Base-by-base conservation (phyloP, 2,888 invertebrate species). In the Trachelus stipa region DNA sequence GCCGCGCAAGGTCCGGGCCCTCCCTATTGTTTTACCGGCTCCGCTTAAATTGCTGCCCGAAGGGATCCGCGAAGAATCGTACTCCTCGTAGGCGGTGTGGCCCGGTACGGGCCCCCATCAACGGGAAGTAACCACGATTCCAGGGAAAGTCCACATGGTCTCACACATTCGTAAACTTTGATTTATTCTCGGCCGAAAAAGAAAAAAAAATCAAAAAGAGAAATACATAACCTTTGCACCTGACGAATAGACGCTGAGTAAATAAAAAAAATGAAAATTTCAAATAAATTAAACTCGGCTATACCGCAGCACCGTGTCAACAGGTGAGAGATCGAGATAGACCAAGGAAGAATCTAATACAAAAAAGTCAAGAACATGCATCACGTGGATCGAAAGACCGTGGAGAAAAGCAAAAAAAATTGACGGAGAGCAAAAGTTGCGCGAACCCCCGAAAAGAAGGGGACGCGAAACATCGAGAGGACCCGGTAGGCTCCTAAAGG, bases 21-120 rank as follows among this genome's bases (percentile, higher is more conserved):
- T 80, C 73, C 87, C 87, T 87, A 87, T 87, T 87, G 87, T 87
- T 87, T 87, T 87, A 87, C 83, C 82, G 80, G 87, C 82, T 83
- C 86, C 82, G 84, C 79, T 86, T 86, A 86, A 86, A 86, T 84
- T 84, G 86, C 86, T 84, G 86, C 87, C 86, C 80, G 83, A 73
- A 84, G 87, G 84, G 80, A 83, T 80, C 73, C 76, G 76, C 81
- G 79, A 74, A 71, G 76, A 69, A 68, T 30, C 83, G 79, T 82
- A 81, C 80, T 82, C 81, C 86, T 86, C 81, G 84, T 85, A 85
- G 86, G 84, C 85, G 86, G 83, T 81, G 11, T 31, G 56, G 56
- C 56, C 23, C 56, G 2, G 23, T 56, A 23, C 56, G 56, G 56
- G 15, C 56, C 56, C 23, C 56, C 23, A 56, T 56, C 23, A 56